These are phyloP conservation scores for Carettochelys insculpta DNA, from an alignment of 2,113 vertebrate species.

Conservation along the genomic window DNA sequence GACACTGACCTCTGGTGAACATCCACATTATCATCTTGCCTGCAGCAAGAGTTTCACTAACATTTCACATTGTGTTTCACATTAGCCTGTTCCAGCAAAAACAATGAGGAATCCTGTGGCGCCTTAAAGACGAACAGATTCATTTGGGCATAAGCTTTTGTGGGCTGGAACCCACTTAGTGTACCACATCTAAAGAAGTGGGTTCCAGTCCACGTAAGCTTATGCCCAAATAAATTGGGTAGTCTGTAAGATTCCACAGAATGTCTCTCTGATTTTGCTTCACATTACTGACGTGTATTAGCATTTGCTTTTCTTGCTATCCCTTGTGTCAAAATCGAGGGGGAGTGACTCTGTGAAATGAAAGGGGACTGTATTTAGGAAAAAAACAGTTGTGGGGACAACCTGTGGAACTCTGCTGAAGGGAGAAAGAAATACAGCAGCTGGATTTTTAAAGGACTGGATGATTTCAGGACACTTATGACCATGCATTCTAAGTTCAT, in stretches of 20 bases:
- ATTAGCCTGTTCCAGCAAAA: too few relatives aligned
- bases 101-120: too few relatives aligned
- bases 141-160: too few relatives aligned
- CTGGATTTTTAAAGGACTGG: neutral
- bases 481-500: neutral
- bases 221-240: too few relatives aligned
- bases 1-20: neutral
- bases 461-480: neutral
- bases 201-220: too few relatives aligned
- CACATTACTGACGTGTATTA: neutral
- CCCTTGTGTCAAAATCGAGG: neutral
- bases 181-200: too few relatives aligned
- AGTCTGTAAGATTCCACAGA: too few relatives aligned
- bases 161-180: too few relatives aligned
- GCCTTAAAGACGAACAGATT: too few relatives aligned
- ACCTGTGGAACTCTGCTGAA: neutral
- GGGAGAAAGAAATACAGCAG: neutral
- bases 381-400: neutral
- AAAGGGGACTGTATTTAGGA: neutral
- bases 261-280: neutral
- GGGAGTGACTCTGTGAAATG: neutral
- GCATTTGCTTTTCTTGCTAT: slow-evolving; percentile 15
- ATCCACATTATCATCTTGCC: neutral
- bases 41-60: neutral
- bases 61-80: neutral